Base-by-base conservation (phyloP, 1,140 invertebrate genomes). In the Camponotus vicinus region DNA sequence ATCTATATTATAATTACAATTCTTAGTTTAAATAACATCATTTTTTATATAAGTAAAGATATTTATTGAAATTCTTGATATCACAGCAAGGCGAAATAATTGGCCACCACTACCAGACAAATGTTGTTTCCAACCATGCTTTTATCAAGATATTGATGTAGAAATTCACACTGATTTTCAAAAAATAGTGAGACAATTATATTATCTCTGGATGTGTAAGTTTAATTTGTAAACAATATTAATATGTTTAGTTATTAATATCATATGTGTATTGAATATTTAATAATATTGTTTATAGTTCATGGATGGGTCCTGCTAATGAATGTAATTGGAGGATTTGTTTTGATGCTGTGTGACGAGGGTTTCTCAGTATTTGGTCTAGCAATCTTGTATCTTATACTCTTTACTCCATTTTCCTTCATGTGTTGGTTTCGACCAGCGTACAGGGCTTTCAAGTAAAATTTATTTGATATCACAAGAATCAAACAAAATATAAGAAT, bases 71-170 rank as follows among this genome's bases (percentile, higher is more conserved):
- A 73, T 66, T 71, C 49, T 37, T 66, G 82, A 0, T 40, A 59
- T 78, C 78, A 40, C 96, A 96, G 98, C 97, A 70, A 96, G 98
- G 88, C 96, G 97, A 92, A 99, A 99, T 94, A 99, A 99, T 95
- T 99, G 99, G 99, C 99, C 99, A 3, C 99, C 99, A 15, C 94
- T 99, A 79, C 99, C 99, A 6, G 97, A 97, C 49, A 97, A 97
- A 89, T 99, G 97, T 90, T 99, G 98, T 92, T 96, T 99, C 71
- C 98, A 99, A 93, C 99, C 99, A 1, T 99, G 99, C 95, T 99
- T 99, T 95, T 99, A 99, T 95, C 99, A 99, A 96, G 99, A 99
- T 95, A 99, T 99, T 88, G 98, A 98, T 95, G 98, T 99, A n/a
- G 99, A 99, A 94, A 99, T 99, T 95, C 98, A 99, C 27, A 95